phyloP scores from a whole-genome alignment of 2,797 vertebrate species.

The Sebastes itinus region DNA sequence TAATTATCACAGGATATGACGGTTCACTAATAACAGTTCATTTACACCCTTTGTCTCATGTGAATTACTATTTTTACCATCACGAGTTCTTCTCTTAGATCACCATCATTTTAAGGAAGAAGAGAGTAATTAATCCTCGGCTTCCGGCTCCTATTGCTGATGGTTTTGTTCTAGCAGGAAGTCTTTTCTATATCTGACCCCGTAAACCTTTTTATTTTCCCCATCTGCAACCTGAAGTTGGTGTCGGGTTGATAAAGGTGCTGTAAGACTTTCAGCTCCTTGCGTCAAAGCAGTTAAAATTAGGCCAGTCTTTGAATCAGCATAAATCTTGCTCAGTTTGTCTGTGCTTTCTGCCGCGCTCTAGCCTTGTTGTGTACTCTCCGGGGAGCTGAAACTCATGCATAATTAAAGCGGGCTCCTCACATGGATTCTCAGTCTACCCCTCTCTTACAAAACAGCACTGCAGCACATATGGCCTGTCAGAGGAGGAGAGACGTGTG shows the following conservation, averaged over 20 bases:
- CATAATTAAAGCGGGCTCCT: conserved; percentile 83
- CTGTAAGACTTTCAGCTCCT: conserved; percentile 33
- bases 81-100: neutral
- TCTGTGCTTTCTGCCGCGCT: conserved; percentile 54
- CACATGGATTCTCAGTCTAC: conserved; percentile 70
- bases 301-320: conserved; percentile 74
- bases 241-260: conserved; percentile 12
- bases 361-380: conserved; percentile 78
- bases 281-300: conserved; percentile 60
- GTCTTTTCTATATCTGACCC: neutral
- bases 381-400: conserved; percentile 81
- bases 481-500: conserved; percentile 35
- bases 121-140: neutral
- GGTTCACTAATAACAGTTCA: neutral
- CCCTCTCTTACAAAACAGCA: conserved; percentile 62
- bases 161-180: neutral
- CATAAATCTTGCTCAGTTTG: conserved; percentile 56
- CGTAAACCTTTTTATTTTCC: neutral
- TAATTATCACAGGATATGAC: conserved; percentile 15
- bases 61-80: neutral
- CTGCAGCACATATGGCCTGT: conserved; percentile 71
- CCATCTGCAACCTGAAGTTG: neutral
- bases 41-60: conserved; percentile 1
- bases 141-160: neutral
- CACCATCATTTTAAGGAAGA: neutral